Evolutionary conservation across 2,888 invertebrate genomes (phyloP).

Genomic region (Pomacea canaliculata): DNA sequence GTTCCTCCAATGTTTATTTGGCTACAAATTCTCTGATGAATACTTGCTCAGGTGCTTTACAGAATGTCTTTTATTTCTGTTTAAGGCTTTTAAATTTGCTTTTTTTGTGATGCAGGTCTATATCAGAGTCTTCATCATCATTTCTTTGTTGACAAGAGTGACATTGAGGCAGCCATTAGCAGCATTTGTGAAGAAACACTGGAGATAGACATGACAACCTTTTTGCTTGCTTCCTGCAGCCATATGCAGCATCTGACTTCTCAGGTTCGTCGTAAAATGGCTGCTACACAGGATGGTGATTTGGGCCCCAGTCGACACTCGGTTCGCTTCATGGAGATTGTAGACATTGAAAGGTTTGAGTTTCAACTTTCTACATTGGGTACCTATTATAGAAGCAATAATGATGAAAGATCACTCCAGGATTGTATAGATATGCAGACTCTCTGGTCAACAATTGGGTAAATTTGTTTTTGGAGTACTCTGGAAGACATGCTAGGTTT

Average conservation of each 20-base stretch:
- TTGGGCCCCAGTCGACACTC: slow-evolving; percentile 12
- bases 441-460: too few species aligned
- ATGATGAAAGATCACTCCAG: too few species aligned
- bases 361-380: background rate
- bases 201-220: slow-evolving; percentile 80
- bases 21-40: too few species aligned
- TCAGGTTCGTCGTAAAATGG: slow-evolving; percentile 34
- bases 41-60: too few species aligned
- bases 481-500: too few species aligned
- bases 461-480: too few species aligned
- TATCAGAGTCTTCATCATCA: slow-evolving; percentile 76
- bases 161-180: slow-evolving; percentile 79
- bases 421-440: too few species aligned
- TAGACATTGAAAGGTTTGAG: slow-evolving; percentile 17
- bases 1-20: too few species aligned
- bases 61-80: too few species aligned
- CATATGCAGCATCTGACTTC: slow-evolving; percentile 59
- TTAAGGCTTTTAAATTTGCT: background rate
- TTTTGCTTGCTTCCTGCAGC: slow-evolving; percentile 72
- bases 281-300: slow-evolving; percentile 14
- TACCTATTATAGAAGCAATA: background rate
- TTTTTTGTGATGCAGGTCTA: slow-evolving; percentile 49
- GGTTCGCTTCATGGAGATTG: slow-evolving; percentile 22
- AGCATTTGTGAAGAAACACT: slow-evolving; percentile 78
- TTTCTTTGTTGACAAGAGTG: slow-evolving; percentile 74